Evolutionary conservation across 2,888 invertebrate species (phyloP), one percentile per base, ranked within the genome.

Genomic region (Leucozona laternaria): DNA sequence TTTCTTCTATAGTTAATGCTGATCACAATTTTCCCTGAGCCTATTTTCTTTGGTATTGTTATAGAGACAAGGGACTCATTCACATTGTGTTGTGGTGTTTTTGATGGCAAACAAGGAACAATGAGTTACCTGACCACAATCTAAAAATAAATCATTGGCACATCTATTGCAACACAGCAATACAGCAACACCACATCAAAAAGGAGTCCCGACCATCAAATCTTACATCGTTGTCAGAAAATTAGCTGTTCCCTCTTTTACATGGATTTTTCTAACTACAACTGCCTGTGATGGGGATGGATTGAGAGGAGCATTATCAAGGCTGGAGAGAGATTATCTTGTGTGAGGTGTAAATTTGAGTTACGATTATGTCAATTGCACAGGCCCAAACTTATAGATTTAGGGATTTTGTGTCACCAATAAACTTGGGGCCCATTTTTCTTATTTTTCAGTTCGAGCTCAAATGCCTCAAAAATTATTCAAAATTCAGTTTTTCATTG

Each of bases 51-150:
- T 25, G 66, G 72, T 80, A 81, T 85, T 85, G 81, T 85, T 40
- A 6, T 37, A 15, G 8, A 31, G 57, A 53, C 68, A 53, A 53
- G 48, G 48, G 31, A 48, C 60, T 48, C 81, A 85, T 81, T 85
- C 72, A 83, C 72, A 83, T 79, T 85, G 81, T 62, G 37, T 28
- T 43, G 31, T 72, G 55, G 53, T 85, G 76, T 80, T 71, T 76
- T 43, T 79, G 60, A 58, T 57, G 70, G 50, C 72, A 72, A 82
- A 53, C 76, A 43, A 62, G 28, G 62, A 80, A 85, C 85, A 85
- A 85, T 85, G 53, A 76, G 68, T 73, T 72, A 85, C 85, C 85
- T 78, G 81, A 85, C 85, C 85, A 81, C 85, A 85, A 68, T 85
- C 77, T 81, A 68, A 77, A 77, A 68, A 85, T 85, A 85, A 85